A percentile compares a stretch with the other conserved stretches of the same genome.
These are phyloP conservation scores for Gymnosoma rotundatum DNA, from an alignment of 2,888 invertebrate genomes.

Conservation along the genomic window DNA sequence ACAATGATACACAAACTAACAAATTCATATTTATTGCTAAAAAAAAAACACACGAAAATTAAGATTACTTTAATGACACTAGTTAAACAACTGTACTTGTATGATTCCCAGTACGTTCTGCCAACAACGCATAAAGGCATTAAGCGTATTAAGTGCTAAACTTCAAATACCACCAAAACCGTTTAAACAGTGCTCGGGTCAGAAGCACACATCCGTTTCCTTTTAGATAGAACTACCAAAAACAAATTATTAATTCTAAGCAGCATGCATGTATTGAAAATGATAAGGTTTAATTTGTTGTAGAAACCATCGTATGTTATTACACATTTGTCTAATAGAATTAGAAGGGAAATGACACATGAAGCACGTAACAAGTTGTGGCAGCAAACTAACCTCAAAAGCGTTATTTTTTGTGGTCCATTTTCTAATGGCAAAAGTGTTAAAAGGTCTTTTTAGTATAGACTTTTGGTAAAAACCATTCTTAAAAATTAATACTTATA, in stretches of 20 bases:
- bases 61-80: slow-evolving; percentile 67
- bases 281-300: slow-evolving; percentile 66
- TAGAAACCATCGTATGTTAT: slow-evolving; percentile 50
- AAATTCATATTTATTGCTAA: neutral
- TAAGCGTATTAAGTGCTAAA: slow-evolving; percentile 46
- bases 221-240: neutral
- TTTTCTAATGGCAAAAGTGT: slow-evolving; percentile 31
- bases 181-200: slow-evolving; percentile 15
- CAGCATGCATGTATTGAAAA: slow-evolving; percentile 52
- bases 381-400: slow-evolving; percentile 18
- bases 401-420: slow-evolving; percentile 15
- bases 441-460: slow-evolving; percentile 31
- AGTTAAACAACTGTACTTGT: slow-evolving; percentile 53
- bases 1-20: slow-evolving; percentile 17
- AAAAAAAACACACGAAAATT: slow-evolving; percentile 51
- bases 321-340: slow-evolving; percentile 67
- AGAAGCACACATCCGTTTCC: neutral
- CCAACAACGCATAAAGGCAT: slow-evolving; percentile 6
- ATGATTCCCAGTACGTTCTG: slow-evolving; percentile 10
- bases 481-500: slow-evolving; percentile 1
- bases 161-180: slow-evolving; percentile 28
- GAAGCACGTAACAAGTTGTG: slow-evolving; percentile 50
- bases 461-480: slow-evolving; percentile 14
- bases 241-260: slow-evolving; percentile 59
- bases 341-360: slow-evolving; percentile 60